phyloP scores from a whole-genome alignment of 2,888 invertebrate genomes.

The Coremacera marginata region DNA sequence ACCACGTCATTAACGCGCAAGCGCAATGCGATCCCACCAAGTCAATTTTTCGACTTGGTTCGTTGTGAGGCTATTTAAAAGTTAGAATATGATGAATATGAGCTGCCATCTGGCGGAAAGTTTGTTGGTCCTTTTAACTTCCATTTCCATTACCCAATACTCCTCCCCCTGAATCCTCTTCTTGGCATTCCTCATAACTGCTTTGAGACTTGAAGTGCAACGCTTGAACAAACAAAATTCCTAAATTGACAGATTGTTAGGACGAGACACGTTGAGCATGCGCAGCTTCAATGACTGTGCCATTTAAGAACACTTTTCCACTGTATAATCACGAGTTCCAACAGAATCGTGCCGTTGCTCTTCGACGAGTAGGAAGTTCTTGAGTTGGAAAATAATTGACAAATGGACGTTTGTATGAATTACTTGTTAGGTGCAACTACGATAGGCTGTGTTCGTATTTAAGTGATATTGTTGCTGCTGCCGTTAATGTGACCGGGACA shows the following conservation, averaged over 20 bases:
- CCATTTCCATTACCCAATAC: not conserved
- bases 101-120: not conserved
- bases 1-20: too few relatives aligned
- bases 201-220: conserved; percentile 22
- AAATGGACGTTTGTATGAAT: conserved; percentile 60
- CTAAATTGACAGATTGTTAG: conserved; percentile 59
- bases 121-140: not conserved
- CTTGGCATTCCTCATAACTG: too few relatives aligned
- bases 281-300: conserved; percentile 29
- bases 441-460: not conserved
- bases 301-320: conserved; percentile 46
- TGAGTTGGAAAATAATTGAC: conserved; percentile 56
- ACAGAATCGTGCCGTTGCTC: not conserved
- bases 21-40: too few relatives aligned
- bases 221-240: conserved; percentile 63
- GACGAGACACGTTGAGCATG: conserved; percentile 45
- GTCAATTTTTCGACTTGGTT: not conserved
- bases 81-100: conserved; percentile 7
- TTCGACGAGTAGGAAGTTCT: conserved; percentile 40
- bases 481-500: not conserved
- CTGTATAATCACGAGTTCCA: not conserved
- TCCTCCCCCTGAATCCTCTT: not conserved
- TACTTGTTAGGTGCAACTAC: conserved; percentile 36
- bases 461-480: conserved; percentile 37
- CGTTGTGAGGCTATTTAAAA: not conserved